Base-by-base conservation (phyloP, 2,888 invertebrate genomes). In the Apamea anceps region DNA sequence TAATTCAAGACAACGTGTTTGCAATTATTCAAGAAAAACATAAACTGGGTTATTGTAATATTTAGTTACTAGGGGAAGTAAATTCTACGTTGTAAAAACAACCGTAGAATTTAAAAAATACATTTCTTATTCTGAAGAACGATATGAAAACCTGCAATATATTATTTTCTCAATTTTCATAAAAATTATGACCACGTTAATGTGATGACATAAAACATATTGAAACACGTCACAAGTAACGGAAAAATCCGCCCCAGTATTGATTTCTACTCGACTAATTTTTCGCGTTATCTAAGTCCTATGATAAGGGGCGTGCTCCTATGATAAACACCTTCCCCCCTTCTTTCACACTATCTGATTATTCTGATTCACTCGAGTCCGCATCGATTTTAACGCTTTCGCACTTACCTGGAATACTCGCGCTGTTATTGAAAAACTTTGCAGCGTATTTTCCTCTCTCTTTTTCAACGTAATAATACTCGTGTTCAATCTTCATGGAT, bases 231-330 rank as follows among this genome's bases (percentile, higher is more conserved):
- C 63, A 74, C 67, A 85, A 91, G 92, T 89, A 88, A 90, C 85
- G 91, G 92, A 93, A 93, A 94, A 92, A 85, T 92, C 86, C 91
- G 84, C 82, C 82, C 76, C 87, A 89, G 91, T 96, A 96, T 96
- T 94, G 96, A 96, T 96, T 96, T 94, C 88, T 93, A 93, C 93
- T 95, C 90, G 91, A 93, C 91, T 91, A 94, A 94, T 94, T 95
- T 88, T 95, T 92, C 89, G 81, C 93, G 91, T 95, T 96, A 96
- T 96, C 96, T 93, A 93, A 94, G 93, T 90, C 91, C 88, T 75
- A 65, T 88, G 96, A 96, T 96, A 96, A 95, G 91, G 79, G 92
- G 88, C 91, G 91, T 93, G 92, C 90, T 92, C 90, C 93, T 93
- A 86, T 92, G 94, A 95, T 95, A 95, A 94, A 90, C 84, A 79